Evolutionary conservation across 2,113 vertebrate genomes (phyloP), one percentile per base, ranked within the genome.

Genomic region (Otis tarda): DNA sequence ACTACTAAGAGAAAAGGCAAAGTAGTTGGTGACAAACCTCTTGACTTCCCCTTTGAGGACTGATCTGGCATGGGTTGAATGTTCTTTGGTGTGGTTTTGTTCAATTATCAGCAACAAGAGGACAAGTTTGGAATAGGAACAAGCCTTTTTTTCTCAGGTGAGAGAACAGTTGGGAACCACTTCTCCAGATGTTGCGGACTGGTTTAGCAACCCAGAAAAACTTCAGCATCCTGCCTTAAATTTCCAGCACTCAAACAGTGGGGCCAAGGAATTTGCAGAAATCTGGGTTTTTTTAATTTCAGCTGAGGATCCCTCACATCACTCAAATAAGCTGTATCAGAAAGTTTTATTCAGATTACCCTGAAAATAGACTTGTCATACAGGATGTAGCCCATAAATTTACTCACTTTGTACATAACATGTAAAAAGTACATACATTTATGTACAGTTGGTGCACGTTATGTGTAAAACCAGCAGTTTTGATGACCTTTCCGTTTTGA

Each of bases 161-260:
- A 16, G 33, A 43, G 19, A 65, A 57, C 17, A 43, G 25, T 9
- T 49, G 25, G 25, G 41, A 47, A 31, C 14, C 35, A 14, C 35
- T 28, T 76, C 30, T 80, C 22, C 57, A 53, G 23, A 5, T 33
- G 6, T 24, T 17, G 5, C 33, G 61, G 37, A 7, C 22, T 79
- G 45, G 14, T 67, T 75, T 80, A 80, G 25, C 57, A 80, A 31
- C 14, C 1, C 9, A 30, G 33, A 50, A 71, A 20, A 45, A 6
- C 21, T 70, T 35, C 52, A 53, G 12, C 23, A 19, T 52, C 28
- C 22, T 60, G 19, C 52, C 52, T 63, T 67, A 61, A 80, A 25
- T 28, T 33, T 83, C 16, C 35, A 86, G 23, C 7, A 22, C 3
- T 7, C 5, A 53, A 47, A 6, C 1, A 9, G 4, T 1, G 0